Base-by-base conservation (phyloP, 1,140 invertebrate genomes). In the Acromyrmex heyeri region DNA sequence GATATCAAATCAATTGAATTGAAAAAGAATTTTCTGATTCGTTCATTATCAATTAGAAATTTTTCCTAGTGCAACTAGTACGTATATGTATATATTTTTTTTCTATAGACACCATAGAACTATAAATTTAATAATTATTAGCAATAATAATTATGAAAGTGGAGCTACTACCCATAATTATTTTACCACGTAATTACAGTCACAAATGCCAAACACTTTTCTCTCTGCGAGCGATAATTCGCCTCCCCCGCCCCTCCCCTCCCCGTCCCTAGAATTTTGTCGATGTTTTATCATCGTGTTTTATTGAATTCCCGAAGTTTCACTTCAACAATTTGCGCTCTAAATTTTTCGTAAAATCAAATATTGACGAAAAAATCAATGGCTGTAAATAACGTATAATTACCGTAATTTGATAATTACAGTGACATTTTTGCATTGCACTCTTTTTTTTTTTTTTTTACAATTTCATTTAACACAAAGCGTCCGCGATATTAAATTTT, bases 291-390 rank as follows among this genome's bases (percentile, higher is more conserved):
- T 67, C 21, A 16, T 4, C 24, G 7, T 8, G 7, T 24, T 64
- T 30, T 55, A 79, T 79, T 34, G 18, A 78, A 78, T 67, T 78
- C 44, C 27, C 27, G 1, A 67, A 53, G 62, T 24, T 18, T 18
- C 14, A 16, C 21, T 53, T 69, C 14, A 12, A 30, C 77, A 55
- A 55, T 78, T 78, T 55, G 12, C 48, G 3, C 14, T 21, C 16
- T 34, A 6, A 62, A 77, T 6, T 55, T 69, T 34, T 77, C 24
- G 24, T 7, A 10, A 48, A 77, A 64, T 64, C 44, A n/a, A 62
- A 48, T 65, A 16, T 8, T 6, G 21, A 27, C 18, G 38, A 50
- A 62, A 64, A 62, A 77, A 38, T 64, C 38, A 30, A 64, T 5
- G 57, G 8, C n/a, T 48, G 38, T 12, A 18, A 27, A 61, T 16